Evolutionary conservation across 2,888 invertebrate genomes (phyloP).

Genomic region (Eilema caniola): DNA sequence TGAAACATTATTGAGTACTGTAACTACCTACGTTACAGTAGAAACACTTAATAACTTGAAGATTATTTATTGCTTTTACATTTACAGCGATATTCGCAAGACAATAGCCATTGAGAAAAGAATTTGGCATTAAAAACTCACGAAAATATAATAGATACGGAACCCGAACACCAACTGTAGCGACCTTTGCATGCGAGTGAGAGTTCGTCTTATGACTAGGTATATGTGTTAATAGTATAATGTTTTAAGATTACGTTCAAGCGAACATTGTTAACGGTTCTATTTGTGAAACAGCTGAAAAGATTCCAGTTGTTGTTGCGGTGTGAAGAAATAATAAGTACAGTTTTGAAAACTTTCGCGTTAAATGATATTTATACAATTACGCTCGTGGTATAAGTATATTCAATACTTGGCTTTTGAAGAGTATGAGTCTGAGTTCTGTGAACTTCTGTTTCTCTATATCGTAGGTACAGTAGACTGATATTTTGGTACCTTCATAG

Average conservation of each 20-base stretch:
- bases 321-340: neutral
- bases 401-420: too few species aligned
- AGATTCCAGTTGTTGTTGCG: neutral
- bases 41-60: neutral
- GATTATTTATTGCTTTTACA: neutral
- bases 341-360: neutral
- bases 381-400: neutral
- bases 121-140: neutral
- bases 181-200: slow-evolving; percentile 37
- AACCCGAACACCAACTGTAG: slow-evolving; percentile 22
- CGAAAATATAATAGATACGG: slow-evolving; percentile 17
- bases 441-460: too few species aligned
- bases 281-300: slow-evolving; percentile 31
- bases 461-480: too few species aligned
- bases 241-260: slow-evolving; percentile 32
- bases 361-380: neutral
- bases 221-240: slow-evolving; percentile 37
- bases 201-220: slow-evolving; percentile 40
- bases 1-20: too few species aligned
- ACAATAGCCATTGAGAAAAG: neutral
- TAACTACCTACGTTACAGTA: too few species aligned
- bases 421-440: too few species aligned
- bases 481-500: too few species aligned
- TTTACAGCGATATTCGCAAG: neutral
- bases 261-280: slow-evolving; percentile 29